Evolutionary conservation across 2,113 vertebrate genomes (phyloP).

Genomic region (Pleuronectes platessa): DNA sequence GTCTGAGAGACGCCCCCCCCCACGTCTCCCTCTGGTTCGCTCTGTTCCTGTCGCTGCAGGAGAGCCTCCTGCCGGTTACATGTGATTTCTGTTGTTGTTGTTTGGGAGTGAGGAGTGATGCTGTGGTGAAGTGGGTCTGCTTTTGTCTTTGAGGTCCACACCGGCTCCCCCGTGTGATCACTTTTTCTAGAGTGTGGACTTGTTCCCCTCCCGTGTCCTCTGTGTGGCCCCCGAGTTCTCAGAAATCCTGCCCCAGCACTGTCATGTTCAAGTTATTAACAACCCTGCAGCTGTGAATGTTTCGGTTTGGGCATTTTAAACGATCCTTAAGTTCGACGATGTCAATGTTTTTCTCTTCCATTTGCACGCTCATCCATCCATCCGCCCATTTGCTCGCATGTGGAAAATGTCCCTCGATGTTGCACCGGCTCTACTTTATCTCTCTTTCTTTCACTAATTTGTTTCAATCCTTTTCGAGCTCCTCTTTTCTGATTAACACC

Average conservation of each 20-base stretch:
- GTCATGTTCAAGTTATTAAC: conserved; percentile 39
- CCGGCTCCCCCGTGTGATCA: conserved; percentile 57
- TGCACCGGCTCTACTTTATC: conserved; percentile 70
- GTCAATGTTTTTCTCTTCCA: conserved; percentile 56
- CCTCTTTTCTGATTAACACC: conserved; percentile 78
- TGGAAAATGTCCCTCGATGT: conserved; percentile 50
- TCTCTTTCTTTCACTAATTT: conserved; percentile 76
- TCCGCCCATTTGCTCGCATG: conserved; percentile 65
- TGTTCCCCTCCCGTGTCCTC: conserved; percentile 44
- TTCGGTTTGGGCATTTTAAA: conserved; percentile 50
- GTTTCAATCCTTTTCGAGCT: conserved; percentile 70
- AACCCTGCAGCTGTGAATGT: conserved; percentile 58
- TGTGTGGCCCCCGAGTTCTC: conserved; percentile 54
- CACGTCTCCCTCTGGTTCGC: conserved; percentile 50
- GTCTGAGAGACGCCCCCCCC: conserved; percentile 44
- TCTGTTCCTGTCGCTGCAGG: conserved; percentile 58
- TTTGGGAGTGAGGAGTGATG: conserved; percentile 53
- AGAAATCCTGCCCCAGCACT: conserved; percentile 47
- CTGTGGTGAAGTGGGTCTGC: conserved; percentile 68
- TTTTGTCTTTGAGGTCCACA: conserved; percentile 68
- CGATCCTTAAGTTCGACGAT: conserved; percentile 20
- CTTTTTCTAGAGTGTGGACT: not conserved
- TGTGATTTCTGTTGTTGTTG: conserved; percentile 14
- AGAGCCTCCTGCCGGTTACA: conserved; percentile 49
- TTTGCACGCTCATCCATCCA: conserved; percentile 61